Conservation (phyloP, 1,140 invertebrate genomes). For the Carcinoscorpius rotundicauda region DNA sequence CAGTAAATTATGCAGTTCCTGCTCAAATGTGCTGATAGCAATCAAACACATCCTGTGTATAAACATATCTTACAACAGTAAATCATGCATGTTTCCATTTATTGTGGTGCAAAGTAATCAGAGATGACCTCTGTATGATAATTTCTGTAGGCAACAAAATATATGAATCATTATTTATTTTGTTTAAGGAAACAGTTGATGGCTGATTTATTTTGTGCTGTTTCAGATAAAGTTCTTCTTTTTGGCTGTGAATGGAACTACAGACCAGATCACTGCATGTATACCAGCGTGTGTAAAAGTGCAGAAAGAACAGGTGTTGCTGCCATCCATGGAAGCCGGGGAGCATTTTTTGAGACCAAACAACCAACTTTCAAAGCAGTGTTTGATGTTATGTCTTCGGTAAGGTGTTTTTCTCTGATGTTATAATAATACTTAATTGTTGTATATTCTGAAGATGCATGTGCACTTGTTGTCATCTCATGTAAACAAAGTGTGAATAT, state of each 20-base stretch:
- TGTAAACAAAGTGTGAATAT: too few species aligned
- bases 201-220: constrained; percentile 5
- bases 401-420: constrained; percentile 4
- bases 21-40: too few species aligned
- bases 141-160: constrained; percentile 3
- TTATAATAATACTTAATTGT: too few species aligned
- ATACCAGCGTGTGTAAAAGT: constrained; percentile 60
- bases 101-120: too few species aligned
- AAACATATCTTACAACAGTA: too few species aligned
- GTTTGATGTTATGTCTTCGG: constrained; percentile 54
- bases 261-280: constrained; percentile 89
- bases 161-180: constrained; percentile 11
- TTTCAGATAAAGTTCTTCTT: constrained; percentile 59
- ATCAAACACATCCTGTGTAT: too few species aligned
- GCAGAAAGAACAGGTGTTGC: constrained; percentile 62
- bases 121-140: constrained; percentile 1
- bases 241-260: constrained; percentile 83
- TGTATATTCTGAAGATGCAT: too few species aligned
- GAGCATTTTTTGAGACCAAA: constrained; percentile 70
- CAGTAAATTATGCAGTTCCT: too few species aligned
- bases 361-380: constrained; percentile 73
- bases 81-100: too few species aligned
- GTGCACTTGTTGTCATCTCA: too few species aligned
- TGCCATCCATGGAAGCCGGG: constrained; percentile 77
- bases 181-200: constrained; percentile 10